Conservation (phyloP, 1,140 invertebrate species). For the Macrobrachium rosenbergii region DNA sequence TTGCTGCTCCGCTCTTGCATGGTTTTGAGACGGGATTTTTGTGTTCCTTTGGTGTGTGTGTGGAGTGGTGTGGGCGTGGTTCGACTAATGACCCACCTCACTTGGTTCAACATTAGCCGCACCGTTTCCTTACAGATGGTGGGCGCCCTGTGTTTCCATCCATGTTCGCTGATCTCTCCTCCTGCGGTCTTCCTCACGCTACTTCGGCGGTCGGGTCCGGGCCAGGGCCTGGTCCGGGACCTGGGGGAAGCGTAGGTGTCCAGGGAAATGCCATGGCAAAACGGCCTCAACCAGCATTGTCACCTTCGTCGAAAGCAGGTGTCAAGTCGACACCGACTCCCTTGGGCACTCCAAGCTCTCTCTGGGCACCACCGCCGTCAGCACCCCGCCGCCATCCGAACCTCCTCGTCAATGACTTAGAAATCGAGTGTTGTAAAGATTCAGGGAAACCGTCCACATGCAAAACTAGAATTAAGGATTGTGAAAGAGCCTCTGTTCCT, state of each 20-base stretch:
- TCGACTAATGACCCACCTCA: slow-evolving; percentile 37
- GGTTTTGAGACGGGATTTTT: neutral
- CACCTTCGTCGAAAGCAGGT: neutral
- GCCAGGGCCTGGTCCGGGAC: too few species aligned
- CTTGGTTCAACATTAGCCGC: slow-evolving; percentile 45
- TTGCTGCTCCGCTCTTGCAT: neutral
- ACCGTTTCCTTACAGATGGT: slow-evolving; percentile 58
- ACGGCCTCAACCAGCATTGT: neutral
- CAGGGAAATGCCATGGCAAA: neutral
- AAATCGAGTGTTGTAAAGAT: too few species aligned
- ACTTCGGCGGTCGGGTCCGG: too few species aligned
- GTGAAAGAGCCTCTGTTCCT: too few species aligned
- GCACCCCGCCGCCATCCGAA: neutral
- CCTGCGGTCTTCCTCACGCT: neutral
- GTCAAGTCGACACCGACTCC: too few species aligned
- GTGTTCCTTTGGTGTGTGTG: slow-evolving; percentile 16
- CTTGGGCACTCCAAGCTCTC: too few species aligned
- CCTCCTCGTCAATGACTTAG: neutral
- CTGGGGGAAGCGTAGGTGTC: too few species aligned
- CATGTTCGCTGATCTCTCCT: slow-evolving; percentile 44
- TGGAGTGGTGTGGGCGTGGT: slow-evolving; percentile 19
- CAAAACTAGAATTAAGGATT: too few species aligned
- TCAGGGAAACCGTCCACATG: too few species aligned
- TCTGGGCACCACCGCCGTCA: neutral
- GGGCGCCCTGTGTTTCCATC: slow-evolving; percentile 52